A percentile compares a stretch with the other conserved stretches of the same genome.
phyloP scores from a whole-genome alignment of 2,888 invertebrate genomes.

The Amiota minor region DNA sequence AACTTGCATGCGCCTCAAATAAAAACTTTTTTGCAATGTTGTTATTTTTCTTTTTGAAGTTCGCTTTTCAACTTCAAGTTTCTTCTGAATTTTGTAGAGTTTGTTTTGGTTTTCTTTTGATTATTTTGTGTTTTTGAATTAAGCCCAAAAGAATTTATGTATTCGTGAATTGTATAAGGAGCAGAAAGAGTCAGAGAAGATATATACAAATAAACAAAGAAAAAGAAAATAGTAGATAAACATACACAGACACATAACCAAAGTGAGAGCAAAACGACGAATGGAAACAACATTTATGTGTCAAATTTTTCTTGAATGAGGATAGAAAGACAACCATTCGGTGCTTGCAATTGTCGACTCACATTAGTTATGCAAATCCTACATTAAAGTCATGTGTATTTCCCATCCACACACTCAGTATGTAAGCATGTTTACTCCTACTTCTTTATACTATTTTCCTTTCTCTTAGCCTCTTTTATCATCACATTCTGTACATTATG shows the following conservation, averaged over 20 bases:
- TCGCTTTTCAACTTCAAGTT: neutral
- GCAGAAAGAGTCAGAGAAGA: neutral
- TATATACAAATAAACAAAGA: neutral
- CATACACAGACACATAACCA: neutral
- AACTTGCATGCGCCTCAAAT: neutral
- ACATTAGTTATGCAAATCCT: slow-evolving; percentile 27
- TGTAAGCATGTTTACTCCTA: too few species aligned
- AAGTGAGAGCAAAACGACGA: neutral
- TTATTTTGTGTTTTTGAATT: slow-evolving; percentile 2
- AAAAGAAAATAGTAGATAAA: neutral
- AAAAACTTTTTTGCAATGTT: too few species aligned
- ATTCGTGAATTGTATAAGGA: slow-evolving; percentile 8
- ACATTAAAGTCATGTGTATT: slow-evolving; percentile 11
- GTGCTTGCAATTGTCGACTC: slow-evolving; percentile 18
- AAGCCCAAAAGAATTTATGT: slow-evolving; percentile 18
- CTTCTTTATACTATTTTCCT: too few species aligned
- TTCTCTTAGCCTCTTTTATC: too few species aligned
- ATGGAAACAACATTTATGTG: too few species aligned
- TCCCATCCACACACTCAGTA: too few species aligned
- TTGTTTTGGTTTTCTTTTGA: neutral
- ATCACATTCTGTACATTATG: too few species aligned
- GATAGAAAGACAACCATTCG: too few species aligned
- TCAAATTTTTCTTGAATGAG: too few species aligned
- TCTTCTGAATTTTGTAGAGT: neutral
- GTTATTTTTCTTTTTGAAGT: neutral